These are phyloP conservation scores for Gila robusta DNA, from an alignment of 2,797 vertebrate species.

Conservation along the genomic window DNA sequence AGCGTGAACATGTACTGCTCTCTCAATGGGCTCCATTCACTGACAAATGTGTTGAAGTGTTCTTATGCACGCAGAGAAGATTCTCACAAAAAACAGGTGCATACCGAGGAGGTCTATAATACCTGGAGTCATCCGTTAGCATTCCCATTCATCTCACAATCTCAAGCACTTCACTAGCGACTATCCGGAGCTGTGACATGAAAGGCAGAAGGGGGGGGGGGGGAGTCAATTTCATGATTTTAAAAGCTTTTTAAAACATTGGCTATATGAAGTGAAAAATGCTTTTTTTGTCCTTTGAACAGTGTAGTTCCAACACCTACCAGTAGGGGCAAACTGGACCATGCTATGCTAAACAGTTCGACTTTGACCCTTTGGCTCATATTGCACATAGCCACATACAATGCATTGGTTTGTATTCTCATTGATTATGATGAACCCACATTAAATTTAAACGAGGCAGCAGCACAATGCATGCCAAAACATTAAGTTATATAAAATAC, in stretches of 20 bases:
- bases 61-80: not conserved
- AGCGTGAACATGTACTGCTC: not conserved
- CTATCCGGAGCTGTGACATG: not conserved
- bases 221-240: not conserved
- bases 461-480: not conserved
- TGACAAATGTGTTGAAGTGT: not conserved
- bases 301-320: not conserved
- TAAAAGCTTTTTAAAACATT: not conserved
- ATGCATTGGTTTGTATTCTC: not conserved
- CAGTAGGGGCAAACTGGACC: not conserved
- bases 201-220: not conserved
- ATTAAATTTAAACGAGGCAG: not conserved
- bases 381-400: not conserved
- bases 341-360: not conserved
- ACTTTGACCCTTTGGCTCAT: not conserved
- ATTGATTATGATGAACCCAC: not conserved
- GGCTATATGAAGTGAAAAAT: not conserved
- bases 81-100: slow-evolving; percentile 16
- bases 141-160: slow-evolving; percentile 11
- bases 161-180: not conserved
- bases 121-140: slow-evolving; percentile 10
- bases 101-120: not conserved
- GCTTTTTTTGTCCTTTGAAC: not conserved
- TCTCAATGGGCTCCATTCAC: slow-evolving; percentile 13
- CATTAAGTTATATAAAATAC: not conserved